These are phyloP conservation scores for Drosophila obscura DNA, from an alignment of 1,140 invertebrate species.

Conservation along the genomic window DNA sequence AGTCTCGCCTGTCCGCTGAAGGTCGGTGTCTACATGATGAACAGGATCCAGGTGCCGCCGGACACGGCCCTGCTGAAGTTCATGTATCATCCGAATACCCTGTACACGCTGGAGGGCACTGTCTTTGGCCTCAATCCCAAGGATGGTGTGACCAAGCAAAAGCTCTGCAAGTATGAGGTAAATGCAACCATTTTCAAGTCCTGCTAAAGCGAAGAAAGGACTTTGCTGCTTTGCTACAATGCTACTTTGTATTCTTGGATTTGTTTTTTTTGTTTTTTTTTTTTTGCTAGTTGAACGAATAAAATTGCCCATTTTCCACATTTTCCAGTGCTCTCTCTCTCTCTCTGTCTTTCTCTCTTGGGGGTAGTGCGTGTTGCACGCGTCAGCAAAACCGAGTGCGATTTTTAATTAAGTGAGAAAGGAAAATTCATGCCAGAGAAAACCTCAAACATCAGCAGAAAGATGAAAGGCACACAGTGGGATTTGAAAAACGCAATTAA, in stretches of 20 bases:
- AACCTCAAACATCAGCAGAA: constrained; percentile 26
- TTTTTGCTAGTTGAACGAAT: constrained; percentile 33
- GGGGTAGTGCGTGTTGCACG: constrained; percentile 56
- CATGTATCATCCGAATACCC: constrained; percentile 74
- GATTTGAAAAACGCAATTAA: too few relatives aligned
- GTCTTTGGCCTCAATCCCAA: constrained; percentile 54
- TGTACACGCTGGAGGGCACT: constrained; percentile 62
- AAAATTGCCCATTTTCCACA: constrained; percentile 31
- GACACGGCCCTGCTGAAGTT: constrained; percentile 70
- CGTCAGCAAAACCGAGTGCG: constrained; percentile 52
- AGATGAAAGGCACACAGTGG: constrained; percentile 1
- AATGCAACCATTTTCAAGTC: constrained; percentile 71
- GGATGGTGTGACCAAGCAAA: constrained; percentile 36
- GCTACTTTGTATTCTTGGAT: constrained; percentile 16
- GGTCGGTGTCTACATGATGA: constrained; percentile 66
- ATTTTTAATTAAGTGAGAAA: constrained; percentile 74
- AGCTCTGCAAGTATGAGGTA: constrained; percentile 63
- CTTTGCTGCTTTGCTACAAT: background rate
- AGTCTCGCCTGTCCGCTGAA: constrained; percentile 68
- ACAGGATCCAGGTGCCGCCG: constrained; percentile 66
- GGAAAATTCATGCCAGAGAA: constrained; percentile 7
- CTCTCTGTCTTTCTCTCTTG: background rate
- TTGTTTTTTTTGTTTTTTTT: constrained; percentile 3
- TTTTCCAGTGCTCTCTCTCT: constrained; percentile 1
- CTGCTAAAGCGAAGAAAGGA: constrained; percentile 29